These are phyloP conservation scores for Brachypalpus laphriformis DNA, from an alignment of 2,888 invertebrate genomes.

Conservation along the genomic window DNA sequence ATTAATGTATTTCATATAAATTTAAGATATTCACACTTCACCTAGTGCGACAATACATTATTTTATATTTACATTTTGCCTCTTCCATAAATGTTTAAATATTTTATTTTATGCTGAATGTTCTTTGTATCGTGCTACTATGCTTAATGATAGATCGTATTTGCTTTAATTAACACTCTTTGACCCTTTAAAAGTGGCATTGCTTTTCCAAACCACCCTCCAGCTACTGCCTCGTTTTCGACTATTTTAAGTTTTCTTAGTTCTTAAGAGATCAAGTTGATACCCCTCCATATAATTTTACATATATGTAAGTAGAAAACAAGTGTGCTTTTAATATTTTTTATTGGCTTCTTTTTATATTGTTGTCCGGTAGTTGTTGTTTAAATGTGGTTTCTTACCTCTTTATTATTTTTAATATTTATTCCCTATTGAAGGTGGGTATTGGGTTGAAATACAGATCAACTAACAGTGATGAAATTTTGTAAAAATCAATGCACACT, in stretches of 20 bases:
- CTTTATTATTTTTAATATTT: slow-evolving; percentile 14
- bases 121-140: slow-evolving; percentile 51
- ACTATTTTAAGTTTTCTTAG: slow-evolving; percentile 50
- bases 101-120: slow-evolving; percentile 55
- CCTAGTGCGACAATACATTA: slow-evolving; percentile 3
- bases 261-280: slow-evolving; percentile 66
- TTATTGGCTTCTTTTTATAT: neutral
- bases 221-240: slow-evolving; percentile 35
- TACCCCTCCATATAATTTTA: slow-evolving; percentile 59
- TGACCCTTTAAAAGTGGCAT: slow-evolving; percentile 5
- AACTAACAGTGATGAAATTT: neutral
- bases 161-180: slow-evolving; percentile 47
- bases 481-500: too few species aligned
- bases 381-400: neutral
- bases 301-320: slow-evolving; percentile 68
- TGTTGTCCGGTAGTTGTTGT: slow-evolving; percentile 39
- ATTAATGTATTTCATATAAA: neutral
- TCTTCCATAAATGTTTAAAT: slow-evolving; percentile 25
- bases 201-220: slow-evolving; percentile 41
- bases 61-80: slow-evolving; percentile 36
- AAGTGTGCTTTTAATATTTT: slow-evolving; percentile 55
- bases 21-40: slow-evolving; percentile 19
- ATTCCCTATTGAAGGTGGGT: slow-evolving; percentile 49
- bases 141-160: slow-evolving; percentile 14
- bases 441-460: neutral